A percentile compares a stretch with the other conserved stretches of the same genome.
Evolutionary conservation across 2,113 vertebrate genomes (phyloP).

Genomic region (Malurus elegans): DNA sequence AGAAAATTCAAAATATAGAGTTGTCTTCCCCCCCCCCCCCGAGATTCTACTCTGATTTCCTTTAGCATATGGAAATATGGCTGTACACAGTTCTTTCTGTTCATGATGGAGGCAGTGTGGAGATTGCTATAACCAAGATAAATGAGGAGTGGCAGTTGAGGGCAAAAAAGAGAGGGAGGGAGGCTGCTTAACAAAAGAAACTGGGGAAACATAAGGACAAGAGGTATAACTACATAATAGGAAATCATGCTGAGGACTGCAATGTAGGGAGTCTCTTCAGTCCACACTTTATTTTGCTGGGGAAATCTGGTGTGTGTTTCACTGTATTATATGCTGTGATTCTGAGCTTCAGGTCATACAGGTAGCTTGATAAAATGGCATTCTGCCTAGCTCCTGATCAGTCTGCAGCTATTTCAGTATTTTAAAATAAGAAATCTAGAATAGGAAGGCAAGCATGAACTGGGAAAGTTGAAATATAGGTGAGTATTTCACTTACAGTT

Average conservation of each 20-base stretch:
- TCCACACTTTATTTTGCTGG: neutral
- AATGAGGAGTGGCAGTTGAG: neutral
- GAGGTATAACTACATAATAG: neutral
- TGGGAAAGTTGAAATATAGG: neutral
- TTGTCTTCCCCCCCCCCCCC: fast-evolving
- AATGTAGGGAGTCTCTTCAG: neutral
- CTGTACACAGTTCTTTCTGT: neutral
- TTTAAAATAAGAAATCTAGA: neutral
- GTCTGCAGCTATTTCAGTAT: neutral
- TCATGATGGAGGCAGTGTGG: neutral
- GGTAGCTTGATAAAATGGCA: neutral
- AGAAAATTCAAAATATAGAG: neutral
- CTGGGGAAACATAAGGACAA: neutral
- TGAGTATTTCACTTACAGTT: neutral
- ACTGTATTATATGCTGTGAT: neutral
- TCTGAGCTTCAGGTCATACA: neutral
- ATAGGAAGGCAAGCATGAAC: neutral
- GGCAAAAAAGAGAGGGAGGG: neutral
- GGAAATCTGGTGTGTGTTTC: neutral
- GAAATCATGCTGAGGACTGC: neutral
- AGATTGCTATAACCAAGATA: neutral
- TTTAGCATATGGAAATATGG: neutral
- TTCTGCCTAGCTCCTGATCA: neutral
- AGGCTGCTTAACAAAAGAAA: neutral
- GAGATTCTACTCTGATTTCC: neutral